A percentile compares a stretch with the other conserved stretches of the same genome.
These are phyloP conservation scores for Steatocranus sp. DNA, from an alignment of 2,797 vertebrate species.

Conservation along the genomic window DNA sequence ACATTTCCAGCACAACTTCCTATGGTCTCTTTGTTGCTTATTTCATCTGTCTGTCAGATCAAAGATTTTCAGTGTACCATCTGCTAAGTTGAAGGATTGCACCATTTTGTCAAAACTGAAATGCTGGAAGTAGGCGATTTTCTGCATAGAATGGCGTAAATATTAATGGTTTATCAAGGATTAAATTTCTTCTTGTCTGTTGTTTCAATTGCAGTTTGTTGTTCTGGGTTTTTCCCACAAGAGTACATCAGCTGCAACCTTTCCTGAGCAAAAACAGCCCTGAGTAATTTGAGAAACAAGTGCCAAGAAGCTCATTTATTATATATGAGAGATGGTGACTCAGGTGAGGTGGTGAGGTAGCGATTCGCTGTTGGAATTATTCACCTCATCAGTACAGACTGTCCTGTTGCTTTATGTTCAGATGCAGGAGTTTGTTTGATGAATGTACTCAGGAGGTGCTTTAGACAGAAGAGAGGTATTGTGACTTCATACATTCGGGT, in stretches of 20 bases:
- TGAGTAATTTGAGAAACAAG: constrained; percentile 30
- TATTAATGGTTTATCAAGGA: background rate
- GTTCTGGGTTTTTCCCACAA: background rate
- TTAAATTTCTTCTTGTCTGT: background rate
- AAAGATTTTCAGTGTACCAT: background rate
- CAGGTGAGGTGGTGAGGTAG: background rate
- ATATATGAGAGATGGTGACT: constrained; percentile 29
- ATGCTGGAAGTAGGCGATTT: background rate
- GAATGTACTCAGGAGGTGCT: background rate
- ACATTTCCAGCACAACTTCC: background rate
- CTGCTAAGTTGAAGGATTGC: background rate
- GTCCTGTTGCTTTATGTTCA: background rate
- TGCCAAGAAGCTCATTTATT: constrained; percentile 30
- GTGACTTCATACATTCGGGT: background rate
- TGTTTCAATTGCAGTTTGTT: background rate
- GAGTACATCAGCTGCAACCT: constrained; percentile 1
- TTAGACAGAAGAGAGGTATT: background rate
- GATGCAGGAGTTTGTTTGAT: background rate
- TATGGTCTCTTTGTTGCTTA: background rate
- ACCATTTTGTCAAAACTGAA: background rate
- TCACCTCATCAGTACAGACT: background rate
- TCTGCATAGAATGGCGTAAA: background rate
- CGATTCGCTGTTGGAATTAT: background rate
- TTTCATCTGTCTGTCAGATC: background rate
- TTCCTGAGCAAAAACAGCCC: background rate